Evolutionary conservation across 2,797 vertebrate genomes (phyloP).

Genomic region (Tarsius wallacei): DNA sequence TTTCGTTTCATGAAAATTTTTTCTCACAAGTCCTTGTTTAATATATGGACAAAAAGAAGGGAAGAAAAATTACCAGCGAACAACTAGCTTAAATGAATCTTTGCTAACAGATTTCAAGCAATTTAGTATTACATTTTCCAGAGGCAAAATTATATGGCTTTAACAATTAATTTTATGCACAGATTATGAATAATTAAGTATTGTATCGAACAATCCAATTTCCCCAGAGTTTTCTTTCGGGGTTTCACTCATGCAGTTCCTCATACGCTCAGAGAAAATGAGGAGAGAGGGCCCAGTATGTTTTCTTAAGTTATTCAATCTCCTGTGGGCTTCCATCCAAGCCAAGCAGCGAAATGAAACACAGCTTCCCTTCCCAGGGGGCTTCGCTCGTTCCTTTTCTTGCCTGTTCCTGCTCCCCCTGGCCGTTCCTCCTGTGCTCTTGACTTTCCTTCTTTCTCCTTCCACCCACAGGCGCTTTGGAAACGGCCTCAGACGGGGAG

Average conservation of each 20-base stretch:
- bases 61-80: background rate
- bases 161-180: slow-evolving; percentile 45
- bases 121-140: background rate
- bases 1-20: slow-evolving; percentile 6
- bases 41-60: background rate
- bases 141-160: background rate
- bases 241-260: background rate
- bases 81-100: background rate
- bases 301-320: slow-evolving; percentile 85
- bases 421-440: slow-evolving; percentile 12
- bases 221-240: slow-evolving; percentile 13
- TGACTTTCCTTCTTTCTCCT: slow-evolving; percentile 44
- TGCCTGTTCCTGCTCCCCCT: slow-evolving; percentile 59
- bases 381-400: slow-evolving; percentile 85
- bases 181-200: slow-evolving; percentile 60
- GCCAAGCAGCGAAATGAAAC: slow-evolving; percentile 88
- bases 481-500: slow-evolving; percentile 82
- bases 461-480: slow-evolving; percentile 87
- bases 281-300: background rate
- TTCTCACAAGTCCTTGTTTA: slow-evolving; percentile 59
- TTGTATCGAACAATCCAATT: slow-evolving; percentile 14
- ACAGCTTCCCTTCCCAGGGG: slow-evolving; percentile 85
- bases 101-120: background rate
- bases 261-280: background rate
- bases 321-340: slow-evolving; percentile 88